Evolutionary conservation across 2,113 vertebrate genomes (phyloP), one percentile per base, ranked within the genome.

Genomic region (Chlamydotis undulata): DNA sequence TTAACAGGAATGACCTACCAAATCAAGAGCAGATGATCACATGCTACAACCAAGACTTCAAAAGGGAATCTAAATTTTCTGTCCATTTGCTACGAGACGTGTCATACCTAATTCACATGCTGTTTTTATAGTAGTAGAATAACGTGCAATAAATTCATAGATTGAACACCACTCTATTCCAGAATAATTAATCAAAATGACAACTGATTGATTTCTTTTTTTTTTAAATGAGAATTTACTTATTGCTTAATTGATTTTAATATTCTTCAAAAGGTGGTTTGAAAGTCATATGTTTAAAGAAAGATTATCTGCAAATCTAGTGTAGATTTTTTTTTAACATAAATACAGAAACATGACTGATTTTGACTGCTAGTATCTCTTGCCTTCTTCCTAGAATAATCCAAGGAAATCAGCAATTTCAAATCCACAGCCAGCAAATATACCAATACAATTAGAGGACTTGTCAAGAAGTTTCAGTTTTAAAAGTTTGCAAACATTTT

Each of bases 181-280:
- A 96, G 79, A 96, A 97, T 91, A 97, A 97, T 97, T 97, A 97
- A 94, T 97, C 70, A 96, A 97, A 98, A 96, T 96, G 94, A 97
- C 96, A 96, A 41, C 61, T 96, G 96, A 97, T 97, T 97, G 97
- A 98, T 98, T 98, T 97, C 39, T 97, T 93, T 92, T 53, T 35
- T 52, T 94, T 92, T 97, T 64, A 29, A 95, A 95, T 95, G 87
- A 97, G 85, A 97, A 96, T 97, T 98, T 96, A 83, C 60, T 90
- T 96, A 96, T 95, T 96, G 56, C 96, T 97, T 97, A 97, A 97
- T 97, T 98, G 95, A 97, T 98, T 97, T 97, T 96, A 93, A 73
- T 96, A 75, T 97, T 96, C 75, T 94, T 92, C 71, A 83, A 94
- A 97, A 97, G 92, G 93, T 96, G 94, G 96, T 96, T 95, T 98